A percentile compares a stretch with the other conserved stretches of the same genome.
Conservation (phyloP, 1,140 invertebrate species). For the Liolophura sinensis region DNA sequence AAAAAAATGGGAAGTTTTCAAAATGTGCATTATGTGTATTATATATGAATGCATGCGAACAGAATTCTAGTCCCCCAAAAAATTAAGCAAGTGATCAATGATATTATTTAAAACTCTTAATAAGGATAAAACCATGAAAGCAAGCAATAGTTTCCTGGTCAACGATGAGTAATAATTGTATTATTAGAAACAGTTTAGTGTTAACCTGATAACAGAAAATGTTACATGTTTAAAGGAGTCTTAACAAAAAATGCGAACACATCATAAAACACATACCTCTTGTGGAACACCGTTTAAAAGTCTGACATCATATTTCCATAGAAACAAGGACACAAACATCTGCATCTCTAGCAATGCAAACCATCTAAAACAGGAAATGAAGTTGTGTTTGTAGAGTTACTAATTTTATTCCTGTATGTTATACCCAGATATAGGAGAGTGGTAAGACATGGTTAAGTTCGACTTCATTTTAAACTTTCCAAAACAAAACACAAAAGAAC, state of each 20-base stretch:
- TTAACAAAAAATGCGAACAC: neutral
- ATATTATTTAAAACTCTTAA: neutral
- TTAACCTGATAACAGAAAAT: too few relatives aligned
- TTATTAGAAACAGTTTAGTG: too few relatives aligned
- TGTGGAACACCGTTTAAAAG: conserved; percentile 25
- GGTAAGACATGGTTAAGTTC: too few relatives aligned
- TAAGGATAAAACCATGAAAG: neutral
- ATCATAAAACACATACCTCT: conserved; percentile 26
- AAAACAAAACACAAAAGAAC: too few relatives aligned
- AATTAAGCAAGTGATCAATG: conserved; percentile 3
- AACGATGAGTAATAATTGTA: neutral
- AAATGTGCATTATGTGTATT: neutral
- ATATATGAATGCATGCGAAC: neutral
- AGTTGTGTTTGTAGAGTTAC: too few relatives aligned
- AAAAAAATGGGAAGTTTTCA: conserved; percentile 5
- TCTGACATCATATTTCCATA: conserved; percentile 33
- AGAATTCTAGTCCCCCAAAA: conserved; percentile 1
- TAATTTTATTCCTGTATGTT: too few relatives aligned
- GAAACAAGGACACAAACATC: conserved; percentile 38
- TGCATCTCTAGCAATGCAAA: conserved; percentile 46
- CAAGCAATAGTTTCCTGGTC: neutral
- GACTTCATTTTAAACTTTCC: too few relatives aligned
- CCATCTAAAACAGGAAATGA: conserved; percentile 33
- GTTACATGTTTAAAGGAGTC: neutral
- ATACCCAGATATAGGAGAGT: too few relatives aligned